Percentiles rank a stretch among this genome's conserved stretches.
Conservation (phyloP, 1,140 invertebrate species). For the Leptinotarsa undecemlineata region DNA sequence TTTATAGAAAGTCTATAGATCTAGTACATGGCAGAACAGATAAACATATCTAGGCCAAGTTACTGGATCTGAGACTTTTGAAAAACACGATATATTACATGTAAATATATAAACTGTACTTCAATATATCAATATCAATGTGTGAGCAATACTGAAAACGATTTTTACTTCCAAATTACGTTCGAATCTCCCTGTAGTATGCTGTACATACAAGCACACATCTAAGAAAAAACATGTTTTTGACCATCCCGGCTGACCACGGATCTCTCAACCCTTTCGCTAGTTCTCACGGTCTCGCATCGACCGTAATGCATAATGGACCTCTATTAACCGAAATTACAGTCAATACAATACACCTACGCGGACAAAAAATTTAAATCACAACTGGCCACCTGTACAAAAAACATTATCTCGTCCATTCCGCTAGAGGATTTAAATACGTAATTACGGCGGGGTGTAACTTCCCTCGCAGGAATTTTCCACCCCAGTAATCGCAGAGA, state of each 20-base stretch:
- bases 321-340: slow-evolving; percentile 19
- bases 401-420: slow-evolving; percentile 21
- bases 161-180: too few species aligned
- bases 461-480: slow-evolving; percentile 21
- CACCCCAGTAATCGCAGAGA: slow-evolving; percentile 16
- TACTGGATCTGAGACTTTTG: too few species aligned
- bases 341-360: slow-evolving; percentile 23
- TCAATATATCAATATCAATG: too few species aligned
- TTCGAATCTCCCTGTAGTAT: too few species aligned
- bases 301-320: slow-evolving; percentile 17
- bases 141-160: too few species aligned
- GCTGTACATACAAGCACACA: neutral
- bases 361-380: slow-evolving; percentile 28
- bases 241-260: neutral
- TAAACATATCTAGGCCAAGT: too few species aligned
- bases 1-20: too few species aligned
- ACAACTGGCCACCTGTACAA: slow-evolving; percentile 25
- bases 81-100: too few species aligned
- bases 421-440: slow-evolving; percentile 24
- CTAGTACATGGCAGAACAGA: too few species aligned
- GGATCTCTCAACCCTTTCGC: neutral
- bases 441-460: slow-evolving; percentile 22
- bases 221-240: neutral
- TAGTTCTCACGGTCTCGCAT: slow-evolving; percentile 17
- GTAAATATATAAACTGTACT: too few species aligned